Evolutionary conservation across 2,113 vertebrate species (phyloP), one percentile per base, ranked within the genome.

Genomic region (Chitala chitala): DNA sequence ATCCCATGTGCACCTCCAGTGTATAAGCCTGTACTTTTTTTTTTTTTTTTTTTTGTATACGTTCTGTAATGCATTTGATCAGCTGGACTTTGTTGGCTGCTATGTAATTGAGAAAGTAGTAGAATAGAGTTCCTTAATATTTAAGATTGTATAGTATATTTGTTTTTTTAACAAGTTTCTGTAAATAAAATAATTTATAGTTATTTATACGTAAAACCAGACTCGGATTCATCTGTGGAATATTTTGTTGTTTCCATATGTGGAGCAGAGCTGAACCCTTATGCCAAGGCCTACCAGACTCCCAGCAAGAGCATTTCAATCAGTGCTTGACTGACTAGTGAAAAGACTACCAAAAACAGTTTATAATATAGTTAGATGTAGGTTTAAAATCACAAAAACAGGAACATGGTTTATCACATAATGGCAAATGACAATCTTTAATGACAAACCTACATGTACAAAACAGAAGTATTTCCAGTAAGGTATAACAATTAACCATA

Each of bases 101-200:
- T 98, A 95, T 96, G 93, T 94, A 97, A 94, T 94, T 94, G 96
- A 38, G 17, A 98, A 95, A 90, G 94, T 92, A 90, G 91, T 94
- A 95, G 92, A 92, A 92, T 95, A 97, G 89, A 95, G 94, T 95
- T 95, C 93, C 93, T 94, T 94, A 93, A 96, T 98, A 98, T 98
- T 98, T 99, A 96, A 95, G 96, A 92, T 91, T 96, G 96, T 98
- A 99, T 96, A 98, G 96, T 96, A 94, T 97, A 98, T 99, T 95
- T 98, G 96, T 97, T 98, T 98, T 99, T 99, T 99, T 94, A 98
- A 99, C 95, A 97, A 93, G 93, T 96, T 98, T 97, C 94, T 99
- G 96, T 99, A 98, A 99, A 99, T 99, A 98, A 98, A 84, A 94
- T 98, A 98, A 99, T 98, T 98, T 99, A 97, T 99, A 97, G 89